A percentile compares a stretch with the other conserved stretches of the same genome.
Conservation (phyloP, 2,888 invertebrate genomes). For the Lithosia quadra region DNA sequence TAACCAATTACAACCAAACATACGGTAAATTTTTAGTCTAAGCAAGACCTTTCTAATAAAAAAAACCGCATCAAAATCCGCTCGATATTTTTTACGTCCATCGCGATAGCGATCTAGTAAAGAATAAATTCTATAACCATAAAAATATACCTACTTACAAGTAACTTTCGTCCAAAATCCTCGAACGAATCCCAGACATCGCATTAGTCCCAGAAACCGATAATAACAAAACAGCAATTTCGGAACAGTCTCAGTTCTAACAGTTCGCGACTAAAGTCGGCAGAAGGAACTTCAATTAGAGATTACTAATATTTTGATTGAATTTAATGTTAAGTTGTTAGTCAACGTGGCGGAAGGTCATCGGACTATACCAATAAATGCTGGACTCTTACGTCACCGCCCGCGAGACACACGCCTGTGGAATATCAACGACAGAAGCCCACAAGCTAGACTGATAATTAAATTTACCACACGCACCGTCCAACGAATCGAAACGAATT, state of each 20-base stretch:
- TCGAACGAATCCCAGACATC: not conserved
- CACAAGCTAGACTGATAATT: slow-evolving; percentile 77
- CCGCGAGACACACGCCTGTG: slow-evolving; percentile 75
- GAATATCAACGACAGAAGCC: slow-evolving; percentile 80
- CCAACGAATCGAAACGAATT: slow-evolving; percentile 66
- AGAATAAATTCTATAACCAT: too few species aligned
- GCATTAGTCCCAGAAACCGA: too few species aligned
- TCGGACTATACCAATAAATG: slow-evolving; percentile 73
- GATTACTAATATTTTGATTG: slow-evolving; percentile 14
- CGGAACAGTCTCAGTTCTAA: not conserved
- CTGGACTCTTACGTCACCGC: slow-evolving; percentile 77
- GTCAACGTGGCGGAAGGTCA: slow-evolving; percentile 74
- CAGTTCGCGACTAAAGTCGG: not conserved
- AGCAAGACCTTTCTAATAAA: too few species aligned
- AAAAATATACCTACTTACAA: not conserved
- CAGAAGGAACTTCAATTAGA: not conserved
- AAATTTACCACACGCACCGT: slow-evolving; percentile 79
- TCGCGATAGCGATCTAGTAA: too few species aligned
- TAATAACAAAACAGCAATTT: too few species aligned
- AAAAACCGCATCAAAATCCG: too few species aligned
- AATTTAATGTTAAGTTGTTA: slow-evolving; percentile 50
- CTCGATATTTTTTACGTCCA: too few species aligned
- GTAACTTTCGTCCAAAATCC: not conserved
- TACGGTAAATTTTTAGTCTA: too few species aligned
- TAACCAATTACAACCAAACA: too few species aligned